These are phyloP conservation scores for Entosphenus tridentatus DNA, from an alignment of 2,113 vertebrate genomes.

Conservation along the genomic window DNA sequence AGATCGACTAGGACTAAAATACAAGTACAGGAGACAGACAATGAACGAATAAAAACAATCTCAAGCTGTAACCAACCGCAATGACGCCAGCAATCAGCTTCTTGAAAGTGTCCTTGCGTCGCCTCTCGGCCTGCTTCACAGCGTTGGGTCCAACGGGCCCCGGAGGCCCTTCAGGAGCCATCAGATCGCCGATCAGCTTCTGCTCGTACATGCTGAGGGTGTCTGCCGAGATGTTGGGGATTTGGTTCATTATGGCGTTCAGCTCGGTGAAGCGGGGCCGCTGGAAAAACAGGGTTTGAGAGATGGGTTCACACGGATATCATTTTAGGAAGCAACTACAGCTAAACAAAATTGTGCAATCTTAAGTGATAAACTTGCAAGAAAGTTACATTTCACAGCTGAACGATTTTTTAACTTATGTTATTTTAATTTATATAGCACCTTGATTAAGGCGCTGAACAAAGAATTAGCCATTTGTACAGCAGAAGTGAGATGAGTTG, in stretches of 20 bases:
- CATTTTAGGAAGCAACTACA: no score
- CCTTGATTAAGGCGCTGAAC: no score
- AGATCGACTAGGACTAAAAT: neutral
- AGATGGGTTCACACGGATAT: no score
- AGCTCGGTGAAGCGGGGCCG: constrained; percentile 59
- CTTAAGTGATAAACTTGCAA: no score
- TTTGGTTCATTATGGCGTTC: constrained; percentile 54
- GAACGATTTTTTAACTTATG: no score
- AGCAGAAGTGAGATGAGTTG: no score
- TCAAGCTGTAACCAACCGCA: constrained; percentile 34
- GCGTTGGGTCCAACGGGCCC: constrained; percentile 16
- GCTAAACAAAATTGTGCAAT: no score
- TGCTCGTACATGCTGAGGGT: constrained; percentile 68
- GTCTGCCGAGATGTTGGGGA: constrained; percentile 56
- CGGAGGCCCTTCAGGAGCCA: no score
- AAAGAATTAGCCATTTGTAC: no score
- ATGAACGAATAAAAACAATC: neutral
- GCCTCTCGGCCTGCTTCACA: constrained; percentile 55
- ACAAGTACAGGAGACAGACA: neutral
- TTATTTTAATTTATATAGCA: no score
- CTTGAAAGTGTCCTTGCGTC: constrained; percentile 74
- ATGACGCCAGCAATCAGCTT: constrained; percentile 69
- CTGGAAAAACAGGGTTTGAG: constrained; percentile 18
- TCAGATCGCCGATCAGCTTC: constrained; percentile 30
- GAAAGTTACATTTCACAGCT: no score